Evolutionary conservation across 2,888 invertebrate species (phyloP).

Genomic region (Arrhopalites spinosus): DNA sequence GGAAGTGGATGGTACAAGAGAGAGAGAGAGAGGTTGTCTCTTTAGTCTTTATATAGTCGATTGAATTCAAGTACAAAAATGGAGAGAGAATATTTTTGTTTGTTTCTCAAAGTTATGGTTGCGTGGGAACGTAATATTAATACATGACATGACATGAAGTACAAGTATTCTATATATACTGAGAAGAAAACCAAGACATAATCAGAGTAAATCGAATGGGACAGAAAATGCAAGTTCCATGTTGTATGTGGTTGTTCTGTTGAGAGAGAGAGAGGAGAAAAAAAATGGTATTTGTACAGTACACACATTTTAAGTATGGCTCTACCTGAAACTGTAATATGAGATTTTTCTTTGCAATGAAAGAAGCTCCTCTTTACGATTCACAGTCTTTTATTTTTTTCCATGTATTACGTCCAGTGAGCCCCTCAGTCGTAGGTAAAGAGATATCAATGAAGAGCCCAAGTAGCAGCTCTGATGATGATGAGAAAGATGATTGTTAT

Average conservation of each 20-base stretch:
- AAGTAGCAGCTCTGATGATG: conserved; percentile 20
- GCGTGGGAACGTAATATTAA: conserved; percentile 16
- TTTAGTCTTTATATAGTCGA: neutral
- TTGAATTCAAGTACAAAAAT: too few species aligned
- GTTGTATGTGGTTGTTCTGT: neutral
- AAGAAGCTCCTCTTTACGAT: conserved; percentile 1
- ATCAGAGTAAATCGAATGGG: conserved; percentile 10
- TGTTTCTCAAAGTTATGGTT: neutral
- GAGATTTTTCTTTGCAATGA: conserved; percentile 21
- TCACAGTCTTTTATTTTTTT: neutral
- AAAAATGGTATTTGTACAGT: conserved; percentile 10
- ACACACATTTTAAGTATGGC: conserved; percentile 4
- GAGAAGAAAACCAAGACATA: neutral
- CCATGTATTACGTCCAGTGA: neutral
- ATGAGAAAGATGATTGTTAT: conserved; percentile 42
- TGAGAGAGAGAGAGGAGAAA: too few species aligned
- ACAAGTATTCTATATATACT: neutral
- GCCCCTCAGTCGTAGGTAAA: conserved; percentile 15
- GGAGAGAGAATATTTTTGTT: neutral
- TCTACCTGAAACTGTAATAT: conserved; percentile 34
- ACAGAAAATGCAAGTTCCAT: conserved; percentile 32
- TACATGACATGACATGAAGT: too few species aligned
- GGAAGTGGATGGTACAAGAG: neutral
- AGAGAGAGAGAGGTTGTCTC: neutral
- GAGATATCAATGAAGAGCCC: conserved; percentile 39